Base-by-base conservation (phyloP, 2,888 invertebrate species). In the Zaprionus lineosus region DNA sequence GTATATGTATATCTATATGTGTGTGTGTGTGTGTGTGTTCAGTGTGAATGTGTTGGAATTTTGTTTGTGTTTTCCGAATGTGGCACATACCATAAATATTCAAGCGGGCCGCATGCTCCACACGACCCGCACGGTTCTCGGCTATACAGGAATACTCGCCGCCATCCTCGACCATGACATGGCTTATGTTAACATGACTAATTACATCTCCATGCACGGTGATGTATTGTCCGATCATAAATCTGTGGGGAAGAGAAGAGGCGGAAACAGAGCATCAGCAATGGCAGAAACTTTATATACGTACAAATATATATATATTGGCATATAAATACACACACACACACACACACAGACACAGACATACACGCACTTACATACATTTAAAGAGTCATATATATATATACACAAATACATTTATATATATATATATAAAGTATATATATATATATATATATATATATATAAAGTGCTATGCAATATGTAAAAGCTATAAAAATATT, bases 181-280 rank as follows among this genome's bases (percentile, higher is more conserved):
- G 93, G 87, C 93, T 94, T 84, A 96, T 95, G 91, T 95, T 95
- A 77, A 95, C 94, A 90, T 95, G 94, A 88, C 95, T 95, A 89
- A 95, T 94, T 77, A 95, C 94, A 90, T 95, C 95, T 51, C 95
- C 95, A 83, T 94, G 94, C 34, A 94, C 92, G 56, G 93, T 94
- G 78, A 94, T 94, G 89, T 94, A 94, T 89, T 94, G 94, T 29
- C 94, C 94, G 87, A 94, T 94, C 88, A 94, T 93, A 90, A 94
- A 94, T 90, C 94, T 94, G 91, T 28, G 21, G 24, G 33, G 3
- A 28, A 15, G 14, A 14, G 9, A 9, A 24, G 12, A 34, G 8
- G 31, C 8, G 5, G n/a, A 28, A 19, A 60, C 16, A 18, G 21
- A 39, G 31, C n/a, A n/a, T n/a, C n/a, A n/a, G n/a, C n/a, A n/a